A percentile compares a stretch with the other conserved stretches of the same genome.
Evolutionary conservation across 1,140 invertebrate genomes (phyloP).

Genomic region (Orchesella cincta): DNA sequence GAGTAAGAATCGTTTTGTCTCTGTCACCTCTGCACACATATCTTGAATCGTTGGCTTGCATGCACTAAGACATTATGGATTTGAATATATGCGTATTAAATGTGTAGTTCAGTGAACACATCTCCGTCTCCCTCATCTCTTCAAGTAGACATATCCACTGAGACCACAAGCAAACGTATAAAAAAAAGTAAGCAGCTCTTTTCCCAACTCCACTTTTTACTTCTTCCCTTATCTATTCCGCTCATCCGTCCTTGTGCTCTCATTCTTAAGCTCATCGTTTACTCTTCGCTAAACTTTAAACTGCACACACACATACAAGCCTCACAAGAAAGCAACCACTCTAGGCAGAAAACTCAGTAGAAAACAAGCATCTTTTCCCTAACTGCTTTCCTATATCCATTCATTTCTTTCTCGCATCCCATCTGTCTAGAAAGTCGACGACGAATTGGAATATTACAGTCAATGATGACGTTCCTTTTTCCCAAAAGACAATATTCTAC

Average conservation of each 20-base stretch:
- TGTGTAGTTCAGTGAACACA: constrained; percentile 10
- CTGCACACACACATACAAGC: no score
- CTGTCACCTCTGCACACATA: constrained; percentile 3
- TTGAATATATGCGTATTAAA: constrained; percentile 10
- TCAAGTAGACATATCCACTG: constrained; percentile 2
- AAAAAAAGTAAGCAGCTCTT: background rate
- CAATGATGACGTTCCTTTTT: no score
- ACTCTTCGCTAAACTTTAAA: constrained; percentile 12
- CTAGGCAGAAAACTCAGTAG: no score
- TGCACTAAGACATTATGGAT: constrained; percentile 4
- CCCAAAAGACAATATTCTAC: no score
- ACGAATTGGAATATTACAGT: no score
- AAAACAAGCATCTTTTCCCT: no score
- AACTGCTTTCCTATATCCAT: no score
- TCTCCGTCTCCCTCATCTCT: background rate
- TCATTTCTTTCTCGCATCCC: no score
- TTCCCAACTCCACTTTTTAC: background rate
- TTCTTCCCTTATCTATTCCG: background rate
- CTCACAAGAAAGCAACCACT: no score
- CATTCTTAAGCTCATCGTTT: constrained; percentile 11
- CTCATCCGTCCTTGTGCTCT: constrained; percentile 5
- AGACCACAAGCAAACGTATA: background rate
- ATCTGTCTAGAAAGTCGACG: no score
- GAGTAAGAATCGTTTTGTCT: constrained; percentile 29
- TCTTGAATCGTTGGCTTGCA: background rate